These are phyloP conservation scores for Megaptera novaeangliae DNA, from an alignment of 2,113 vertebrate genomes.

Conservation along the genomic window DNA sequence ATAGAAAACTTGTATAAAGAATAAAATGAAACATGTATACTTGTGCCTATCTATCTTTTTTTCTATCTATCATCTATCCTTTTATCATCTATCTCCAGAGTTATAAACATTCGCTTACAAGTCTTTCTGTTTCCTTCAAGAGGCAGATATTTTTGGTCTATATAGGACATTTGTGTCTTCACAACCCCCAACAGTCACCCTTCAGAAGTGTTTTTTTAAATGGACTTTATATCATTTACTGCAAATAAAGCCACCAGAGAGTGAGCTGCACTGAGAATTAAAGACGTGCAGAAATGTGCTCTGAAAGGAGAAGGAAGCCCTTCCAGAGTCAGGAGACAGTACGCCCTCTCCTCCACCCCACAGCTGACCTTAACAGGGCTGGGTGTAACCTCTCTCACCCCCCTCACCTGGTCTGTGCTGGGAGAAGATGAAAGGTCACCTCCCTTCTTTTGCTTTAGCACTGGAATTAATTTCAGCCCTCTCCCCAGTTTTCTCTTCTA, in stretches of 20 bases:
- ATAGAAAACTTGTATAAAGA: background rate
- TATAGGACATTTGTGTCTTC: background rate
- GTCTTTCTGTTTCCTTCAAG: background rate
- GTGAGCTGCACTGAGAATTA: background rate
- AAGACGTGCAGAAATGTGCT: background rate
- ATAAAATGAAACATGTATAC: background rate
- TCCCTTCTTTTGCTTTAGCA: background rate
- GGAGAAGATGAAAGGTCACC: rapidly evolving
- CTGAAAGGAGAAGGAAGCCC: background rate
- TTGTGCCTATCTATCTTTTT: no score
- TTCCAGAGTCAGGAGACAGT: background rate
- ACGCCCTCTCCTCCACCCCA: background rate
- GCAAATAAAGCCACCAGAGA: conserved; percentile 1
- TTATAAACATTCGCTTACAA: background rate
- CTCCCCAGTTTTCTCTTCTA: background rate
- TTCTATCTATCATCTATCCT: background rate
- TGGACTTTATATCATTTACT: background rate
- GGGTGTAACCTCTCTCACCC: background rate
- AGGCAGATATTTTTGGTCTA: background rate
- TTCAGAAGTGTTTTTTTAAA: background rate
- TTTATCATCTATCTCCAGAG: background rate
- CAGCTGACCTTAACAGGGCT: background rate
- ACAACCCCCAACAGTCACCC: background rate
- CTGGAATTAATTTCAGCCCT: no score
- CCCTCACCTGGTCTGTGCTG: rapidly evolving